A percentile compares a stretch with the other conserved stretches of the same genome.
These are phyloP conservation scores for Neogobius melanostomus DNA, from an alignment of 2,113 vertebrate species.

Conservation along the genomic window DNA sequence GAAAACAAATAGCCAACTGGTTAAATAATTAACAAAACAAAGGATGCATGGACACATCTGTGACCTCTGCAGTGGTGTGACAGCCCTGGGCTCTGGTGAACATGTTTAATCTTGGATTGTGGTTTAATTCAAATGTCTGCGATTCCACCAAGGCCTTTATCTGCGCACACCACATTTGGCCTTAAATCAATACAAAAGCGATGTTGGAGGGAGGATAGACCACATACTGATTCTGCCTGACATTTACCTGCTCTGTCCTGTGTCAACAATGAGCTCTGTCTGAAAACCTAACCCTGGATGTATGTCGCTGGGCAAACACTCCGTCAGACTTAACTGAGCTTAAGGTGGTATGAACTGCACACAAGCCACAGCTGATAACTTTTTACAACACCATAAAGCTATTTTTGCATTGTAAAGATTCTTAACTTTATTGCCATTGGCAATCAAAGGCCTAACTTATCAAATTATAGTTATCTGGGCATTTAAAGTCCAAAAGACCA, in stretches of 20 bases:
- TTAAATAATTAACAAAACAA: conserved; percentile 2
- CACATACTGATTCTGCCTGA: conserved; percentile 37
- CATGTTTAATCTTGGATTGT: conserved; percentile 37
- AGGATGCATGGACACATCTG: conserved; percentile 12
- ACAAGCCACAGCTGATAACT: background rate
- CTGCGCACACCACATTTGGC: conserved; percentile 44
- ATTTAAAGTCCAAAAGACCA: too few relatives aligned
- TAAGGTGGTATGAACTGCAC: background rate
- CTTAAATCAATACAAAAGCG: conserved; percentile 57
- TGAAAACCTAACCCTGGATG: conserved; percentile 8
- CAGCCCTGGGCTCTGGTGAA: conserved; percentile 21
- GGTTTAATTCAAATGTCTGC: conserved; percentile 57
- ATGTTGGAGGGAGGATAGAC: conserved; percentile 18
- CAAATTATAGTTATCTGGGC: too few relatives aligned
- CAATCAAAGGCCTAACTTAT: background rate
- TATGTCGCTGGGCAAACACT: conserved; percentile 1
- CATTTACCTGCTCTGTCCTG: conserved; percentile 41
- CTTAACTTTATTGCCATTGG: background rate
- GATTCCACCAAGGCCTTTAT: conserved; percentile 30
- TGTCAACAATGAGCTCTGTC: conserved; percentile 39
- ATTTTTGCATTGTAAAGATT: conserved; percentile 3
- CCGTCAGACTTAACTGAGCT: background rate
- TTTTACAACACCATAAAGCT: background rate
- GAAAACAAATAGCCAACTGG: background rate
- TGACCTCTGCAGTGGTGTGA: conserved; percentile 17